Evolutionary conservation across 1,140 invertebrate species (phyloP).

Genomic region (Drosophila tropicalis): DNA sequence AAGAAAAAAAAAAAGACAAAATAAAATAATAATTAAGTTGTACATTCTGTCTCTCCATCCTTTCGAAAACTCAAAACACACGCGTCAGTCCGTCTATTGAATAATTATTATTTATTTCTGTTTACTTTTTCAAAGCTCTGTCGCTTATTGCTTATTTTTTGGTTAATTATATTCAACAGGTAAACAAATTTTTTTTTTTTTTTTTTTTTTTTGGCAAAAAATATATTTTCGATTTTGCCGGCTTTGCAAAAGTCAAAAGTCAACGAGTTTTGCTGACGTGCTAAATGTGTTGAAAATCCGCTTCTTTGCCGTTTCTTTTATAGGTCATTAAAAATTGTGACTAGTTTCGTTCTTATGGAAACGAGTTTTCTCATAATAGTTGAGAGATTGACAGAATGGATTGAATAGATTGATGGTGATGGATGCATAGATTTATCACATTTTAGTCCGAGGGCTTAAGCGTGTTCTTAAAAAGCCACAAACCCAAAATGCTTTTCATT

Average conservation of each 20-base stretch:
- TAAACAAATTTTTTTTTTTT: constrained; percentile 45
- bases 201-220: constrained; percentile 1
- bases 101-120: constrained; percentile 47
- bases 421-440: neutral
- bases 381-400: constrained; percentile 18
- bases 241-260: constrained; percentile 61
- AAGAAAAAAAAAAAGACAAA: constrained; percentile 17
- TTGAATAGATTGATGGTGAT: constrained; percentile 40
- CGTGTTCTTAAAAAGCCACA: neutral
- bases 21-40: constrained; percentile 66
- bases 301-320: constrained; percentile 45
- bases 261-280: constrained; percentile 22
- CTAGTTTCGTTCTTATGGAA: constrained; percentile 49
- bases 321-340: constrained; percentile 62
- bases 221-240: constrained; percentile 25
- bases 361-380: constrained; percentile 44
- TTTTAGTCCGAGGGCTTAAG: neutral
- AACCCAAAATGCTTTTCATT: neutral
- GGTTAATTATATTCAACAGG: constrained; percentile 59
- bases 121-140: constrained; percentile 41
- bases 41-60: constrained; percentile 27
- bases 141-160: constrained; percentile 38
- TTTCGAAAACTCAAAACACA: constrained; percentile 48
- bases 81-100: constrained; percentile 54
- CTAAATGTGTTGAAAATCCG: constrained; percentile 16